Evolutionary conservation across 2,888 invertebrate species (phyloP), one percentile per base, ranked within the genome.

Genomic region (Cerastoderma edule): DNA sequence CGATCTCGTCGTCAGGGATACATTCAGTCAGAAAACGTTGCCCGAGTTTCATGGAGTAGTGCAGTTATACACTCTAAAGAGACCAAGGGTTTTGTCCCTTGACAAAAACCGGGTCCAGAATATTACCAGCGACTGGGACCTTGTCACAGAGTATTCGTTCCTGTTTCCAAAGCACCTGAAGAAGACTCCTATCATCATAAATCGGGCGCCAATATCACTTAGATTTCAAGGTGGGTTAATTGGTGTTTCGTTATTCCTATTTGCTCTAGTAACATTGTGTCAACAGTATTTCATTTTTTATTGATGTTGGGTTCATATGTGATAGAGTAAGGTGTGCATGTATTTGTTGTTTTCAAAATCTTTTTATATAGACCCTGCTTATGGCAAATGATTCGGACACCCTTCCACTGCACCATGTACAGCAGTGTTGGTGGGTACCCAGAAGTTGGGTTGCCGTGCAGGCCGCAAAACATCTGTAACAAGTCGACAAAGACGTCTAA

Each of bases 31-130:
- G 33, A 57, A 77, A 4, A 75, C 80, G 19, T 54, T 80, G 8
- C 74, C 74, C 35, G 69, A 72, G 16, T 80, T 73, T 32, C 80
- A 80, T 33, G 80, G 80, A 0, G 71, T 68, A 0, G 35, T 80
- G 2, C 74, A 80, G 63, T 28, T 80, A 6, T 80, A 66, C 44
- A 69, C 63, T 13, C 32, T 60, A 19, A 66, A 71, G 16, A 60
- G 64, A 3, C 66, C 67, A 2, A 35, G 76, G 39, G 32, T 39
- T 30, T 48, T 33, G 16, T 53, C 74, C 1, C 24, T 77, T 1
- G 70, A 74, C 32, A 53, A 54, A 10, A 65, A n/a, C 10, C 33
- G 48, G 48, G 44, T 54, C 30, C 77, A 77, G 33, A 72, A 66
- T 27, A 24, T 53, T 0, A 44, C 64, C 19, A 46, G 44, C 16